These are phyloP conservation scores for Caenorhabditis sp. DNA, from an alignment of 2,888 invertebrate genomes.

Conservation along the genomic window DNA sequence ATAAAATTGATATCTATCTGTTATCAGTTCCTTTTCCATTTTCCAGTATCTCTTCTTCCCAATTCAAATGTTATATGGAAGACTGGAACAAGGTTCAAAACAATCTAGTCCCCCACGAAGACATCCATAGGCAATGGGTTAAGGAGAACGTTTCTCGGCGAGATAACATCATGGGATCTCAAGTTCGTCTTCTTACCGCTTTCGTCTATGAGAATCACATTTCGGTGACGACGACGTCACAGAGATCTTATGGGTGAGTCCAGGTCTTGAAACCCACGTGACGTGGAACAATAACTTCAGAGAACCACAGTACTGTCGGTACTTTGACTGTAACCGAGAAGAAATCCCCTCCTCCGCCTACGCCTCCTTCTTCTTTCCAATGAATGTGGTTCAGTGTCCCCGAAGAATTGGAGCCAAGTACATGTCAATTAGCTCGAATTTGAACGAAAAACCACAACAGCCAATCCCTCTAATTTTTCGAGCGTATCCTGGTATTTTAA, in stretches of 20 bases:
- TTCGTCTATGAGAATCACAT: slow-evolving; percentile 41
- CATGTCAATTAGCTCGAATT: slow-evolving; percentile 13
- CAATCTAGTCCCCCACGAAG: slow-evolving; percentile 17
- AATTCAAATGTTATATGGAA: slow-evolving; percentile 20
- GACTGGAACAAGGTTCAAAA: slow-evolving; percentile 32
- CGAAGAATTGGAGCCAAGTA: slow-evolving; percentile 28
- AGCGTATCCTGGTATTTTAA: slow-evolving; percentile 22
- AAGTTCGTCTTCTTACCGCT: slow-evolving; percentile 33
- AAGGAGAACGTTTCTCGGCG: slow-evolving; percentile 30
- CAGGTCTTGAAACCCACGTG: too few species aligned
- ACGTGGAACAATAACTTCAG: too few species aligned
- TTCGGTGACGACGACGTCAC: slow-evolving; percentile 37
- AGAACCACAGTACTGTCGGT: slow-evolving; percentile 20
- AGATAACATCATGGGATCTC: slow-evolving; percentile 44
- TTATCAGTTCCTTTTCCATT: too few species aligned
- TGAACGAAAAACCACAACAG: slow-evolving; percentile 14
- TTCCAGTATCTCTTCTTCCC: too few species aligned
- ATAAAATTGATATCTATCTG: too few species aligned
- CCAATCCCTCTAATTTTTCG: slow-evolving; percentile 36
- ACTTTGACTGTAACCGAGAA: slow-evolving; percentile 26
- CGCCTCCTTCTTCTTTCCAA: slow-evolving; percentile 37
- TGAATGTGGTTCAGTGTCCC: slow-evolving; percentile 38
- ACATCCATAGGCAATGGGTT: slow-evolving; percentile 37
- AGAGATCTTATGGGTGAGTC: slow-evolving; percentile 31
- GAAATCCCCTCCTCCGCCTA: slow-evolving; percentile 25